Conservation (phyloP, 2,888 invertebrate species). For the Calliphora vomitoria region DNA sequence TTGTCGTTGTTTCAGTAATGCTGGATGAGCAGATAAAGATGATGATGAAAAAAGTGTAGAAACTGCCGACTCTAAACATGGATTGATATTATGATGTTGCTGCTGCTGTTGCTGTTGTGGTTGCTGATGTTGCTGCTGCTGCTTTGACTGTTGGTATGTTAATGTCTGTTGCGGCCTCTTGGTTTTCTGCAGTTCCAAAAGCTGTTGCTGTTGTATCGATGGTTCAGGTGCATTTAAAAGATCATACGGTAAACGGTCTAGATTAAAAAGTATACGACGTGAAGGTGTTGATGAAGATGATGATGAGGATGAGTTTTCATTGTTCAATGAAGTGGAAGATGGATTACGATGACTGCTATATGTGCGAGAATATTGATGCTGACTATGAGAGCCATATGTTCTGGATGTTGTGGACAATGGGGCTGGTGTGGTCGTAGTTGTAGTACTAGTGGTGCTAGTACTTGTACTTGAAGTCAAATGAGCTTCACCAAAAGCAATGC, state of each 20-base stretch:
- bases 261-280: slow-evolving; percentile 83
- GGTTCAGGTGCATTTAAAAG: slow-evolving; percentile 83
- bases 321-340: slow-evolving; percentile 68
- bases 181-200: slow-evolving; percentile 76
- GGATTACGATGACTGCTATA: slow-evolving; percentile 74
- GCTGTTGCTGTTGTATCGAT: slow-evolving; percentile 77
- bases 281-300: slow-evolving; percentile 75
- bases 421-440: slow-evolving; percentile 52
- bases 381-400: slow-evolving; percentile 67
- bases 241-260: slow-evolving; percentile 84
- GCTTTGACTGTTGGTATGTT: slow-evolving; percentile 69
- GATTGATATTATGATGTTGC: slow-evolving; percentile 75
- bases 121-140: slow-evolving; percentile 75
- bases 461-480: slow-evolving; percentile 72
- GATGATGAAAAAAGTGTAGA: slow-evolving; percentile 72
- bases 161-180: slow-evolving; percentile 68
- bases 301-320: slow-evolving; percentile 69
- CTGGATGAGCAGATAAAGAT: slow-evolving; percentile 70
- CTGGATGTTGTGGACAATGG: slow-evolving; percentile 63
- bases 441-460: slow-evolving; percentile 52
- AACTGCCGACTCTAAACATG: slow-evolving; percentile 72
- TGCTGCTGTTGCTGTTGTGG: slow-evolving; percentile 71
- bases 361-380: slow-evolving; percentile 68
- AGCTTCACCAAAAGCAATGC: slow-evolving; percentile 82
- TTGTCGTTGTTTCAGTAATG: slow-evolving; percentile 70